Conservation (phyloP, 1,140 invertebrate genomes). For the Pseudomyrmex pallidus region DNA sequence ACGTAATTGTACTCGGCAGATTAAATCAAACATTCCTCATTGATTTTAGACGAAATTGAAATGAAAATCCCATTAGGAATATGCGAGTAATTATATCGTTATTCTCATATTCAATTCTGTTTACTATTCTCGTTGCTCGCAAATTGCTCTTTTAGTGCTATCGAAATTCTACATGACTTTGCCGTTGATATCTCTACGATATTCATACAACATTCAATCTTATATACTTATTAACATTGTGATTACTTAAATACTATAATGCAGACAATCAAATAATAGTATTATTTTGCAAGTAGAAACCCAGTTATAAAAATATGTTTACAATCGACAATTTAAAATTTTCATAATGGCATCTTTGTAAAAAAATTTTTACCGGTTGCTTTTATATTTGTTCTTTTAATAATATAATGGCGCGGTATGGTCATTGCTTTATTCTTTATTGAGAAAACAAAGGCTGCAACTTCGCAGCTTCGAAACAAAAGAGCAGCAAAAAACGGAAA, state of each 20-base stretch:
- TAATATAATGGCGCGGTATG: conserved; percentile 43
- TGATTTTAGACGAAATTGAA: conserved; percentile 60
- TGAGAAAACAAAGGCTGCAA: conserved; percentile 46
- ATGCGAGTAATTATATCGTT: conserved; percentile 55
- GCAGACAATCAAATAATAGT: not conserved
- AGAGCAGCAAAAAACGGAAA: conserved; percentile 32
- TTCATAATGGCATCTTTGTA: not conserved
- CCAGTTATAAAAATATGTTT: too few relatives aligned
- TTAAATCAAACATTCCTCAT: conserved; percentile 61
- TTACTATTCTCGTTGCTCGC: conserved; percentile 25
- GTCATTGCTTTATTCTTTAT: conserved; percentile 36
- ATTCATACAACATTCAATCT: not conserved
- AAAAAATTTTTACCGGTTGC: not conserved
- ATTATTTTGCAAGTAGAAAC: too few relatives aligned
- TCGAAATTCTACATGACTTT: not conserved
- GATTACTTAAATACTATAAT: not conserved
- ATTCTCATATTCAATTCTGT: conserved; percentile 52
- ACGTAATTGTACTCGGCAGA: conserved; percentile 54
- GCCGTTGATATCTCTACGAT: not conserved
- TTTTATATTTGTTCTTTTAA: conserved; percentile 32
- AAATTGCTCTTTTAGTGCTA: conserved; percentile 36
- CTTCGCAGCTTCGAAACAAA: conserved; percentile 50
- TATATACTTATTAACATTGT: conserved; percentile 24
- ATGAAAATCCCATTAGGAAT: conserved; percentile 60
- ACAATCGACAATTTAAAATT: conserved; percentile 4